These are phyloP conservation scores for Sisyra terminalis DNA, from an alignment of 2,888 invertebrate genomes.

Conservation along the genomic window DNA sequence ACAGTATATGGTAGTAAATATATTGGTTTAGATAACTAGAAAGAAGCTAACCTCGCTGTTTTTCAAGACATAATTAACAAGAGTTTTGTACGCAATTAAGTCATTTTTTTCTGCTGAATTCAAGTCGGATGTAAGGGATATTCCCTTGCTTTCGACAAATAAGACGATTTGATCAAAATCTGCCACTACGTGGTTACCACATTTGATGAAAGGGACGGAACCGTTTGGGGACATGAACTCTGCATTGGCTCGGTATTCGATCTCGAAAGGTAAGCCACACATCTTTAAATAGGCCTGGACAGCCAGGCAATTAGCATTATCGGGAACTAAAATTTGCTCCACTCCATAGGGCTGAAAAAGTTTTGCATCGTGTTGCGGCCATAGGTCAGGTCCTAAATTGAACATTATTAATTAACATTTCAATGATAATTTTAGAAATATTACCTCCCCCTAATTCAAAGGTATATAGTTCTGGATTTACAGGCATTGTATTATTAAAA, in stretches of 20 bases:
- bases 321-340: constrained; percentile 85
- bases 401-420: constrained; percentile 17
- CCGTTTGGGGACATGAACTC: constrained; percentile 95
- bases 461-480: background rate
- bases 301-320: constrained; percentile 85
- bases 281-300: constrained; percentile 89
- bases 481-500: background rate
- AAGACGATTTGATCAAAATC: constrained; percentile 86
- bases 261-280: constrained; percentile 68
- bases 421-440: background rate
- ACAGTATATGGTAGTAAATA: no score
- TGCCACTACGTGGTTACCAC: constrained; percentile 74
- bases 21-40: no score
- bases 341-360: constrained; percentile 82
- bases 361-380: constrained; percentile 77
- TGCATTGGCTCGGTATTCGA: constrained; percentile 77
- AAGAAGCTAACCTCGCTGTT: constrained; percentile 72
- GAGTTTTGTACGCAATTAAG: constrained; percentile 83
- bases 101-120: constrained; percentile 68
- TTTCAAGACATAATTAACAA: constrained; percentile 74
- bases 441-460: constrained; percentile 14
- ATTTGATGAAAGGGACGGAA: constrained; percentile 80
- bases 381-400: constrained; percentile 64
- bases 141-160: constrained; percentile 73
- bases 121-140: constrained; percentile 53